Percentiles rank a stretch among this genome's conserved stretches.
phyloP scores from a whole-genome alignment of 2,113 vertebrate genomes.

The Saccopteryx bilineata region DNA sequence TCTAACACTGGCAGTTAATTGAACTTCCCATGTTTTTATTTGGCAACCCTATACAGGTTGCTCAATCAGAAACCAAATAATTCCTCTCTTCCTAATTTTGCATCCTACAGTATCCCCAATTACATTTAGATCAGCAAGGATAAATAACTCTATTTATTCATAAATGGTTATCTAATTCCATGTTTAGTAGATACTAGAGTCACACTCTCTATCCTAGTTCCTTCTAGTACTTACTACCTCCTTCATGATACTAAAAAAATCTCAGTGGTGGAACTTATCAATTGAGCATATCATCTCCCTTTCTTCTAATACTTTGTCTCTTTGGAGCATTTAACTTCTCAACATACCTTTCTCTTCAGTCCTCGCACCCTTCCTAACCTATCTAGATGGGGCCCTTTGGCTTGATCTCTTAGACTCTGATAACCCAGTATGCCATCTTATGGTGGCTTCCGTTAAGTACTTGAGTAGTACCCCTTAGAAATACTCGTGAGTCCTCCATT shows the following conservation, averaged over 20 bases:
- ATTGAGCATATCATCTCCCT: neutral
- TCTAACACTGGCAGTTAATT: conserved; percentile 27
- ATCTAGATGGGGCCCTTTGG: neutral
- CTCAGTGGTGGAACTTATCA: neutral
- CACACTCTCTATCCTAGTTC: neutral
- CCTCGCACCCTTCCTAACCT: neutral
- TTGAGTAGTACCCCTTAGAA: neutral
- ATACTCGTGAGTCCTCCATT: neutral
- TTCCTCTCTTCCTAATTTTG: neutral
- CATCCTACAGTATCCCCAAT: neutral
- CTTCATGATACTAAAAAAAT: conserved; percentile 21
- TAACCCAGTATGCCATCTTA: neutral
- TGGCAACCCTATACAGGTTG: neutral
- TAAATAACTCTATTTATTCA: conserved; percentile 8
- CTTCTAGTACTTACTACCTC: neutral
- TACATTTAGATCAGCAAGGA: conserved; percentile 52
- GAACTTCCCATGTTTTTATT: neutral
- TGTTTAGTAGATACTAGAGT: conserved; percentile 33
- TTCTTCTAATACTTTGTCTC: neutral
- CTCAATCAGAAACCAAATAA: conserved; percentile 24
- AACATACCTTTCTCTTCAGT: neutral
- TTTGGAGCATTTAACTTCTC: conserved; percentile 29
- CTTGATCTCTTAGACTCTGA: neutral
- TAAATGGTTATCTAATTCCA: neutral
- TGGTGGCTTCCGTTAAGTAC: neutral